Evolutionary conservation across 2,797 vertebrate species (phyloP), one percentile per base, ranked within the genome.

Genomic region (Pseudomugil gertrudae): DNA sequence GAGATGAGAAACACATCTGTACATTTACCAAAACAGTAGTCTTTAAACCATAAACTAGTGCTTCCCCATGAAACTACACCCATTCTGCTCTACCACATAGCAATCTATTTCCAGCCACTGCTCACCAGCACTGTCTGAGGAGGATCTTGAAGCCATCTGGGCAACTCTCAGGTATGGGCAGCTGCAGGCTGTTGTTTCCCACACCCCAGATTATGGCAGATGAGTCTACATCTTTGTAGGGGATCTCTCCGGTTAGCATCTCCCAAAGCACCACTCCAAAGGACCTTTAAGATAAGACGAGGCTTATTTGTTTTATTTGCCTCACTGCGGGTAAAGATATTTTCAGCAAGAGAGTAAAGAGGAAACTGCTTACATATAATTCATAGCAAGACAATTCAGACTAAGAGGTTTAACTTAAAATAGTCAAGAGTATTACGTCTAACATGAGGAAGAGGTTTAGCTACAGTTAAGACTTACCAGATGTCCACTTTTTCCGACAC

Each of bases 191-290:
- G 90, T 98, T 99, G 91, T 97, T 99, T 57, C 97, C 97, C 59
- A 99, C 97, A 0, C 97, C 97, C 97, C 97, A 99, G 81, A 99
- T 99, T 61, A 99, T 99, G 78, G 97, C 97, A 0, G 97, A 99
- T 0, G 97, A 99, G 84, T 99, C 97, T 60, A 99, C 97, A 0
- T 99, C 97, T 93, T 96, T 99, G 85, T 99, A 99, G 29, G 97
- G 97, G 77, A 98, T 95, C 91, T 98, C 97, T 0, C 97, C 96
- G 0, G 97, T 98, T 61, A 98, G 86, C 90, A 98, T 94, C 92
- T 99, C 97, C 97, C 97, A 99, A 30, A 99, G 93, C 69, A 98
- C 97, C 84, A 98, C 97, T 50, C 97, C 97, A 19, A 99, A 98
- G 10, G 97, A 98, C 97, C 97, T 98, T 73, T 38, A 73, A 59